Base-by-base conservation (phyloP, 2,888 invertebrate genomes). In the Aspidiotus rigidus region DNA sequence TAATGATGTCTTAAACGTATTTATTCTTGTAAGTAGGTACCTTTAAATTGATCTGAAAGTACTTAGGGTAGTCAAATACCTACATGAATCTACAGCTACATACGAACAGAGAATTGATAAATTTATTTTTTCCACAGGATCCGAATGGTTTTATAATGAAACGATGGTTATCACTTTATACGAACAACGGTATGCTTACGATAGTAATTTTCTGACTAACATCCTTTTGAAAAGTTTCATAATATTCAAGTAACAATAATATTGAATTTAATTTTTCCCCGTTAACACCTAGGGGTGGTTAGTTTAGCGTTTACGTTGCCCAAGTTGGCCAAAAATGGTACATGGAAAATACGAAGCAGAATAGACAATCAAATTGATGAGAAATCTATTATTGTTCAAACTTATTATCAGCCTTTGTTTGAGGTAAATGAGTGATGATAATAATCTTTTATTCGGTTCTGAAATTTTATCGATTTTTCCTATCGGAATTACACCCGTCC, bases 1-100 rank as follows among this genome's bases (percentile, higher is more conserved):
- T 72, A 77, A 77, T 64, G 79, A 79, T 71, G 77, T 78, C 7
- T 75, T 79, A 42, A 77, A 78, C 72, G 75, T 79, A 15, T 78
- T 75, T 71, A 73, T 80, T 54, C 70, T 79, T 74, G 79, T 79
- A 75, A 76, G 76, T 73, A 5, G 28, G 28, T 28, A 28, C 5
- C 28, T 28, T 62, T 17, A n/a, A n/a, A n/a, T 13, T 41, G 41
- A 40, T 62, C 2, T 39, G 7, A 17, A 28, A n/a, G 39, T 42
- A 40, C 62, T 39, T 62, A 61, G 10, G 10, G 2, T 57, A 28
- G 40, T 13, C 28, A 10, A 1, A 66, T 7, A 42, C n/a, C 39
- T 5, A 17, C 28, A 64, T n/a, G n/a, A n/a, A n/a, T n/a, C n/a
- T n/a, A n/a, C n/a, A n/a, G 28, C 2, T 28, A 28, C 5, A 28